Evolutionary conservation across 2,797 vertebrate species (phyloP).

Genomic region (Siniperca scherzeri): DNA sequence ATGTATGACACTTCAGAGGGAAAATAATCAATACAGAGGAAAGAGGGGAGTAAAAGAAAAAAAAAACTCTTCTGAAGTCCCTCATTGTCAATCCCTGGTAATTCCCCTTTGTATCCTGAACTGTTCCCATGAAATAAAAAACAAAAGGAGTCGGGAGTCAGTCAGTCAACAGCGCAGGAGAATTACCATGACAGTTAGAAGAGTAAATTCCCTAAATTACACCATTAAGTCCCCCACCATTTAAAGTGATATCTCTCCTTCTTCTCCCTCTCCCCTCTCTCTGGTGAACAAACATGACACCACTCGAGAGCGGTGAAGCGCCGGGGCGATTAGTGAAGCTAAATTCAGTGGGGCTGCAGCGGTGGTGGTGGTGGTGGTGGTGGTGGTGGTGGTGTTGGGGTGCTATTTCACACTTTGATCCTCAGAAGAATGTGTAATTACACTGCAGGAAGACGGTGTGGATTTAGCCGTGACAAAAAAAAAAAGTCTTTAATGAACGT

Average conservation of each 20-base stretch:
- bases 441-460: slow-evolving; percentile 56
- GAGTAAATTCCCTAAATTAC: slow-evolving; percentile 77
- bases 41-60: slow-evolving; percentile 16
- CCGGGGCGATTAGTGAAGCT: slow-evolving; percentile 70
- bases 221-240: slow-evolving; percentile 63
- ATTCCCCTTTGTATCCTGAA: slow-evolving; percentile 60
- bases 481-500: slow-evolving; percentile 53
- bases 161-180: slow-evolving; percentile 58
- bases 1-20: slow-evolving; percentile 61
- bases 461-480: slow-evolving; percentile 63
- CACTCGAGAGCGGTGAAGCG: slow-evolving; percentile 55
- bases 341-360: slow-evolving; percentile 45
- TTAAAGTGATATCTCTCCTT: slow-evolving; percentile 54
- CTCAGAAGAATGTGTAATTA: slow-evolving; percentile 75
- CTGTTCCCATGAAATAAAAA: slow-evolving; percentile 47
- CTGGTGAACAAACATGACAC: slow-evolving; percentile 65
- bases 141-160: slow-evolving; percentile 58
- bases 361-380: neutral
- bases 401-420: slow-evolving; percentile 78
- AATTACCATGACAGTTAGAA: slow-evolving; percentile 72
- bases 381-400: neutral
- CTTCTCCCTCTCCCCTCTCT: slow-evolving; percentile 13
- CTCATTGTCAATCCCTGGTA: slow-evolving; percentile 54
- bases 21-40: slow-evolving; percentile 44
- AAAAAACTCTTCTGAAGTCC: slow-evolving; percentile 45